A percentile compares a stretch with the other conserved stretches of the same genome.
These are phyloP conservation scores for Nowickia ferox DNA, from an alignment of 2,888 invertebrate genomes.

Conservation along the genomic window DNA sequence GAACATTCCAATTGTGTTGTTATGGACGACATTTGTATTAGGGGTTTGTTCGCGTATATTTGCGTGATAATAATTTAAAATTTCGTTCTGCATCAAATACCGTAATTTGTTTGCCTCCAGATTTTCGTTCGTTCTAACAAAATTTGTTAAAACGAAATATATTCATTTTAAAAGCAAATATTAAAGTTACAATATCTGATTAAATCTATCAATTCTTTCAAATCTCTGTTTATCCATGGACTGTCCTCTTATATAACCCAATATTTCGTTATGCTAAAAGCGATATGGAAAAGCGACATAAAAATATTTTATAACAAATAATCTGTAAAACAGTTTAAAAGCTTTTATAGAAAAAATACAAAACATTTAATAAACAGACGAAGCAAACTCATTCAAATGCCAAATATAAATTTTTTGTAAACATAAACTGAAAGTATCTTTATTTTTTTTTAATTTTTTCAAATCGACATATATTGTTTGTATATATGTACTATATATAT, in stretches of 20 bases:
- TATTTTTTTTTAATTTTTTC: conserved; percentile 17
- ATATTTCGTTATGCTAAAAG: conserved; percentile 42
- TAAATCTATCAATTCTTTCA: conserved; percentile 25
- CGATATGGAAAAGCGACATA: conserved; percentile 9
- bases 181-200: too few relatives aligned
- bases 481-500: too few relatives aligned
- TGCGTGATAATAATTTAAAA: too few relatives aligned
- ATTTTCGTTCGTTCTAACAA: too few relatives aligned
- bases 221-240: conserved; percentile 16
- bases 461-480: background rate
- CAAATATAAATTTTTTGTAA: conserved; percentile 16
- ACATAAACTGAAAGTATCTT: conserved; percentile 14
- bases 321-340: conserved; percentile 54
- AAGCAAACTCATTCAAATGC: conserved; percentile 35
- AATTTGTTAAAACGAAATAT: too few relatives aligned
- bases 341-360: conserved; percentile 35
- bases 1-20: too few relatives aligned
- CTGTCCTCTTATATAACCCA: conserved; percentile 13
- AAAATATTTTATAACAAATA: conserved; percentile 50
- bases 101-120: too few relatives aligned
- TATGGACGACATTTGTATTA: too few relatives aligned
- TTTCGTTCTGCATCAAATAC: too few relatives aligned
- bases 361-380: conserved; percentile 27
- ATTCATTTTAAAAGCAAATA: too few relatives aligned
- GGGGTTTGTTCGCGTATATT: too few relatives aligned